Percentiles rank a stretch among this genome's conserved stretches.
These are phyloP conservation scores for Notolepis coatsorum DNA, from an alignment of 2,797 vertebrate genomes.

Conservation along the genomic window DNA sequence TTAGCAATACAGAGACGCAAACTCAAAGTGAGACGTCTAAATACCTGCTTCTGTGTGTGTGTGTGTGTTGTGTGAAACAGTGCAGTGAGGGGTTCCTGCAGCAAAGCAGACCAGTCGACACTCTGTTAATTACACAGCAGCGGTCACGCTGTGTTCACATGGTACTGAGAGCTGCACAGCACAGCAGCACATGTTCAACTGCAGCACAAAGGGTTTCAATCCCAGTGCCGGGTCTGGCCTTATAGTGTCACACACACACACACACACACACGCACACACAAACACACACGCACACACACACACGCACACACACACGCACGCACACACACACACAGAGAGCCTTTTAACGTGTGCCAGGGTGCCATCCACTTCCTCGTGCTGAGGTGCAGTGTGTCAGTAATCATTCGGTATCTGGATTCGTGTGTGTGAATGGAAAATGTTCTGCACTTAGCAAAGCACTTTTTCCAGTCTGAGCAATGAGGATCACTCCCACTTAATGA, in stretches of 20 bases:
- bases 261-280: constrained; percentile 28
- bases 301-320: not conserved
- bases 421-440: constrained; percentile 67
- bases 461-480: constrained; percentile 72
- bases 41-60: not conserved
- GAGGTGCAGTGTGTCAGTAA: constrained; percentile 82
- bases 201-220: constrained; percentile 87
- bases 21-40: too few relatives aligned
- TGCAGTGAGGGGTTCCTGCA: constrained; percentile 54
- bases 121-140: constrained; percentile 80
- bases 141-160: constrained; percentile 71
- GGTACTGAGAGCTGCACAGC: constrained; percentile 70
- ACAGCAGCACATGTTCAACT: constrained; percentile 87
- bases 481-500: constrained; percentile 80
- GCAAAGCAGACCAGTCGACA: constrained; percentile 74
- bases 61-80: constrained; percentile 10
- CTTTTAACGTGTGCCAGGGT: constrained; percentile 92
- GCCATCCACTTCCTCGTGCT: constrained; percentile 88
- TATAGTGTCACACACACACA: not conserved
- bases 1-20: too few relatives aligned
- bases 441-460: constrained; percentile 64
- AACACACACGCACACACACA: constrained; percentile 4
- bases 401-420: constrained; percentile 16
- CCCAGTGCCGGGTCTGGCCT: constrained; percentile 78
- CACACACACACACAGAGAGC: constrained; percentile 2